Evolutionary conservation across 2,888 invertebrate genomes (phyloP), one percentile per base, ranked within the genome.

Genomic region (Patella depressa): DNA sequence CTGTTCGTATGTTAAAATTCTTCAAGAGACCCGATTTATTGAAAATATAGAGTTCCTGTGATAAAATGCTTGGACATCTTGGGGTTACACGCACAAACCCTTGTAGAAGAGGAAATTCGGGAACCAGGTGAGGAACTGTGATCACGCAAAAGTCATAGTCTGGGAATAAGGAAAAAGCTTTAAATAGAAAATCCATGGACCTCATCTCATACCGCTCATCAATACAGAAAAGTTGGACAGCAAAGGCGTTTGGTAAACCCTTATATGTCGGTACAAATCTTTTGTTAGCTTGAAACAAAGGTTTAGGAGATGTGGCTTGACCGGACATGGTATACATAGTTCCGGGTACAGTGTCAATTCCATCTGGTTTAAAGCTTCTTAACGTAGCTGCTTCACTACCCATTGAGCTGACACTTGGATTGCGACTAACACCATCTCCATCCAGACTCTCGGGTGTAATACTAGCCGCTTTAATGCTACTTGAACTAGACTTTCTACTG

Each of bases 11-110:
- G 11, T 73, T 80, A 80, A 91, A 89, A 78, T 89, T 87, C 91
- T 88, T 90, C 12, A 91, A 78, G 5, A 92, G 86, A 29, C 91
- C 91, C 78, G 88, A 87, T 76, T 88, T 88, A 82, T 90, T 87
- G 82, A 92, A 92, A 65, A 91, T 87, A 80, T 92, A 92, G n/a
- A 92, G 82, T 80, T 92, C 92, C 77, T 92, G 91, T 69, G 89
- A 81, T 55, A 92, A 79, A 7, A 87, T 90, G 79, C 91, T 91
- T 0, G 89, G 88, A 74, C 84, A 83, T 78, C 90, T 83, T 34
- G 92, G 91, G 17, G 91, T 90, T 12, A 91, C 87, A 77, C 92
- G 83, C 82, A 91, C 89, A 88, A 91, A 92, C 75, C 85, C 86
- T 81, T 91, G 91, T 15, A 92, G 85, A 3, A 92, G 86, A 17